Conservation (phyloP, 2,797 vertebrate genomes). For the Poecile montanus region DNA sequence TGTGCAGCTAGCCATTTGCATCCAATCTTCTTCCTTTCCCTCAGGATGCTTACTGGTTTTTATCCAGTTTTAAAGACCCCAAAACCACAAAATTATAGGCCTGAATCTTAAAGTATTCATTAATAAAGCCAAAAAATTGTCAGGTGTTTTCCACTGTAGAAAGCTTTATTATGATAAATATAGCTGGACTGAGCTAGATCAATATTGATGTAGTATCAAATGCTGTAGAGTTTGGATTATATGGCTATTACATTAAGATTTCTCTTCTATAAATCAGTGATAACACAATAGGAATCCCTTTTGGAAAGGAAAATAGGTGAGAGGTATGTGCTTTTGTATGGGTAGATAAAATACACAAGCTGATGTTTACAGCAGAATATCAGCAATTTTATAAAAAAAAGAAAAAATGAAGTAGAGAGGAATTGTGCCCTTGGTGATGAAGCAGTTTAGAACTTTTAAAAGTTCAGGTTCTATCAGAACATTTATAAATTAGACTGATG, state of each 20-base stretch:
- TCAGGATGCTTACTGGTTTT: neutral
- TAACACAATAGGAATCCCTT: neutral
- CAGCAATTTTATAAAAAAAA: neutral
- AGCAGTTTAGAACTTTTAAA: neutral
- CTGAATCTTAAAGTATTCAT: neutral
- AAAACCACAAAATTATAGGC: neutral
- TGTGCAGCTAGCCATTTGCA: neutral
- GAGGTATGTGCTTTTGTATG: neutral
- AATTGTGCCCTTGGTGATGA: neutral
- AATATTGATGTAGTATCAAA: neutral
- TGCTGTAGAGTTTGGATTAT: neutral
- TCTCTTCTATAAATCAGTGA: neutral
- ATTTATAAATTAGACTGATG: neutral
- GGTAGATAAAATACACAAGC: neutral
- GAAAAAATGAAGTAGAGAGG: too few relatives aligned
- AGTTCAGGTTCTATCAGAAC: neutral
- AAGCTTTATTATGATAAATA: neutral
- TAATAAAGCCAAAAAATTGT: neutral
- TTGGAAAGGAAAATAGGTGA: neutral
- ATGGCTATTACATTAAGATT: neutral
- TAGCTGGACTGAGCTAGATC: neutral
- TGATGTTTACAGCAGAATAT: neutral
- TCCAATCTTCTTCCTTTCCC: neutral
- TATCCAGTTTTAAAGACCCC: neutral
- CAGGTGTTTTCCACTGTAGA: neutral